Evolutionary conservation across 35 echinoderm and acorn worm species (phyloP).

Genomic region (Lytechinus variegatus): DNA sequence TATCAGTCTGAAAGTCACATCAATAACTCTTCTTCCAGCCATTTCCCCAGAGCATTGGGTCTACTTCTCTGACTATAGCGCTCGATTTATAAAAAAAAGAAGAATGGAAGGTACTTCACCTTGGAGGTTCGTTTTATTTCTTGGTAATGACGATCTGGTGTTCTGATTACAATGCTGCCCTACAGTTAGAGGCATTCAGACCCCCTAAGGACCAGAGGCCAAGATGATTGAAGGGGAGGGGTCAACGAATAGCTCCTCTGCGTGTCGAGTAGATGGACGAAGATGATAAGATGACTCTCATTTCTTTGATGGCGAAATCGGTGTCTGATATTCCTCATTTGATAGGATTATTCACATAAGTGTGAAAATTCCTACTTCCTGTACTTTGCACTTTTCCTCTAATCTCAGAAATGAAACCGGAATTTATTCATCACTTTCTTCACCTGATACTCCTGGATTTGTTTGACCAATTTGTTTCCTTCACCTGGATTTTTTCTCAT

Average conservation of each 20-base stretch:
- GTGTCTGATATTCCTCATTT: not conserved
- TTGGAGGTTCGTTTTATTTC: constrained; percentile 2
- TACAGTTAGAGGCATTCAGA: constrained; percentile 4
- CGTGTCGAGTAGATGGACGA: not conserved
- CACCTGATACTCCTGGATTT: not conserved
- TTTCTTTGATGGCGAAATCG: not conserved
- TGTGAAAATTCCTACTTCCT: not conserved
- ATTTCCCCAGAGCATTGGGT: not conserved
- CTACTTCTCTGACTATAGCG: not conserved
- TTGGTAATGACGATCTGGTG: constrained; percentile 17
- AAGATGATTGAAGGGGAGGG: constrained; percentile 5
- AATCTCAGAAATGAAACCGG: not conserved
- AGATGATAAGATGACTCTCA: not conserved
- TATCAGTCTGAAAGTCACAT: constrained; percentile 18
- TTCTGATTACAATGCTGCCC: not conserved
- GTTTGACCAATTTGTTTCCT: not conserved
- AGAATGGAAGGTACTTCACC: not conserved
- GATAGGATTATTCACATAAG: not conserved
- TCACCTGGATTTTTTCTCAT: too few relatives aligned
- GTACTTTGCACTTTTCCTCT: not conserved
- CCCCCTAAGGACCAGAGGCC: not conserved
- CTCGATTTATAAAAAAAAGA: not conserved
- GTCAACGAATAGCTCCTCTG: not conserved
- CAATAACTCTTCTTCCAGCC: constrained; percentile 7
- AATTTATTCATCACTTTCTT: not conserved